These are phyloP conservation scores for Cotesia congregata DNA, from an alignment of 2,888 invertebrate genomes.

Conservation along the genomic window DNA sequence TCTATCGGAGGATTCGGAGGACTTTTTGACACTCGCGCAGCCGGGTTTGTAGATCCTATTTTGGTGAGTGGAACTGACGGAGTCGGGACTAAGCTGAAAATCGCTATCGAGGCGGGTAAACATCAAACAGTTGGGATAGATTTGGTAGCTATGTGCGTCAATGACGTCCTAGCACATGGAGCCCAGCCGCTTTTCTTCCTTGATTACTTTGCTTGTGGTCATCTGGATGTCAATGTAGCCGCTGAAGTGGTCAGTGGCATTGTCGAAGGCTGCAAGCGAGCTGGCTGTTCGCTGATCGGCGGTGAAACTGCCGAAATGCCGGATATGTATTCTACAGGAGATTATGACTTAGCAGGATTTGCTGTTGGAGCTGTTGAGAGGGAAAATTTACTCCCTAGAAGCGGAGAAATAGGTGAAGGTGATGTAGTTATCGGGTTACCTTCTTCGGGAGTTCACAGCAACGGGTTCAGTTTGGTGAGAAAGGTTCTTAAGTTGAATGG, in stretches of 20 bases:
- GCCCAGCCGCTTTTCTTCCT: conserved; percentile 96
- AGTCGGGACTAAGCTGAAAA: conserved; percentile 96
- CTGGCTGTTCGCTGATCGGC: conserved; percentile 88
- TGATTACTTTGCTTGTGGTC: conserved; percentile 96
- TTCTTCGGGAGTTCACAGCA: conserved; percentile 94
- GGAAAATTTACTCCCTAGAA: conserved; percentile 79
- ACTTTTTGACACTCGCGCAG: conserved; percentile 86
- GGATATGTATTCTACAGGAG: conserved; percentile 87
- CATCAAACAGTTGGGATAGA: conserved; percentile 93
- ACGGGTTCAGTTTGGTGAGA: conserved; percentile 92
- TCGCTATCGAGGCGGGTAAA: conserved; percentile 83
- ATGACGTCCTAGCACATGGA: conserved; percentile 95
- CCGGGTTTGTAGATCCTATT: conserved; percentile 84
- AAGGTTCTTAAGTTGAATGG: conserved; percentile 80
- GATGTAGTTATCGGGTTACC: conserved; percentile 89
- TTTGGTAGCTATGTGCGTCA: conserved; percentile 98
- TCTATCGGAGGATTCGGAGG: conserved; percentile 95
- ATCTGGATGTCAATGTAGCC: conserved; percentile 83
- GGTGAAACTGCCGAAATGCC: conserved; percentile 99
- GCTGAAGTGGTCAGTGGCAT: conserved; percentile 87
- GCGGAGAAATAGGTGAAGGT: conserved; percentile 77
- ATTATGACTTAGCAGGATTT: conserved; percentile 97
- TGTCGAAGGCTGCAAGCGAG: conserved; percentile 86
- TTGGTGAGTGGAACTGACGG: conserved; percentile 96
- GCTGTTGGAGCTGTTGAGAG: conserved; percentile 94